Evolutionary conservation across 64 coral and sea anemone species (phyloP).

Genomic region (Montipora sp.): DNA sequence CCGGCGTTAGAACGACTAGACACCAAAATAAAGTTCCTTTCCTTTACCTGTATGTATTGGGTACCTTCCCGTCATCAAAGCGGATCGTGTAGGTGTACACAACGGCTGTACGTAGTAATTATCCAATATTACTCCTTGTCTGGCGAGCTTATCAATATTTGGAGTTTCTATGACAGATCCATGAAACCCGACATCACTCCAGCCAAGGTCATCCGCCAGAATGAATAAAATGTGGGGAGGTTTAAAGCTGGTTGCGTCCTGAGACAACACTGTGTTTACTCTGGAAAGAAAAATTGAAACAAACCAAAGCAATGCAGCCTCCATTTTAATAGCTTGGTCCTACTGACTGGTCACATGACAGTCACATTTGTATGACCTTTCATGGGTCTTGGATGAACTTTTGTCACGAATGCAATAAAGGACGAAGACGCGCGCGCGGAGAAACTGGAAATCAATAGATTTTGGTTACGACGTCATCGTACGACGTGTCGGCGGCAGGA

Average conservation of each 20-base stretch:
- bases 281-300: background rate
- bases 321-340: background rate
- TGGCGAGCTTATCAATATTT: conserved; percentile 42
- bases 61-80: conserved; percentile 47
- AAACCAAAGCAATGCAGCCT: no score
- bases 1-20: background rate
- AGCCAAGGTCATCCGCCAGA: conserved; percentile 62
- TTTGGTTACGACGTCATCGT: no score
- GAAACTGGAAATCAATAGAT: no score
- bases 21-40: background rate
- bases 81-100: conserved; percentile 36
- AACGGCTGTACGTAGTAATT: conserved; percentile 57
- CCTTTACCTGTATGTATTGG: conserved; percentile 48
- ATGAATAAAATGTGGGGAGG: conserved; percentile 47
- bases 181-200: conserved; percentile 54
- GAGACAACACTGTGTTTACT: background rate
- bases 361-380: background rate
- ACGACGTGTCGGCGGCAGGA: no score
- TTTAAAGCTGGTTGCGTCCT: background rate
- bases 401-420: background rate
- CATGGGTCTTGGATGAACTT: background rate
- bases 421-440: no score
- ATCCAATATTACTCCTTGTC: conserved; percentile 53
- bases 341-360: background rate
- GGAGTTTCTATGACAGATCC: conserved; percentile 32